Base-by-base conservation (phyloP, 2,888 invertebrate species). In the Rosalia funebris region DNA sequence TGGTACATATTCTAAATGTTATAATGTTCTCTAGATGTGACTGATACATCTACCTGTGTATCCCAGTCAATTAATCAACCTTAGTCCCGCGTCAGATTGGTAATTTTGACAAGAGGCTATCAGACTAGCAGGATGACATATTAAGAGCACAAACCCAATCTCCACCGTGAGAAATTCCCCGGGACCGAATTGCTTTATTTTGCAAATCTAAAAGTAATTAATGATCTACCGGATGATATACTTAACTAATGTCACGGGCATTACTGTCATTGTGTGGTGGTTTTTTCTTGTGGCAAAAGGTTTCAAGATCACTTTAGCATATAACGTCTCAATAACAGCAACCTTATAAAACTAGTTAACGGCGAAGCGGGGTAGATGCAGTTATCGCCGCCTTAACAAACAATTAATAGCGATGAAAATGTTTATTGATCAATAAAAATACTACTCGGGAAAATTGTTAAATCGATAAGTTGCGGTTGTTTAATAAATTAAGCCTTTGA, bases 31-130 rank as follows among this genome's bases (percentile, higher is more conserved):
- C 14, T 20, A 50, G 37, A 47, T 54, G 42, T 16, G 34, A n/a
- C 37, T 56, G 60, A 60, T 60, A 45, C 34, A 37, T 58, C 54
- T 62, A 58, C 62, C 50, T 57, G 48, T 55, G 12, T 20, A 34
- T 57, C 37, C 44, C 45, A 65, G 48, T 56, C 65, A 61, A 69
- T 69, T 69, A 68, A 71, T 71, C 71, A 71, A 63, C 44, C 59
- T 63, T 66, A 58, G 64, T 65, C 67, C 68, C 65, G 57, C 65
- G 70, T 70, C 70, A 66, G 65, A 63, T 62, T 59, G 57, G 46
- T 57, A 47, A 58, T 56, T 60, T 60, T 67, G 66, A 66, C 66
- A 65, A 63, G 55, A 60, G 58, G 55, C 58, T 48, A 58, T 58
- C 62, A 50, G 39, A 25, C 54, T 55, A 47, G 37, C 57, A 63